Evolutionary conservation across 2,888 invertebrate genomes (phyloP).

Genomic region (Trichogramma evanescens): DNA sequence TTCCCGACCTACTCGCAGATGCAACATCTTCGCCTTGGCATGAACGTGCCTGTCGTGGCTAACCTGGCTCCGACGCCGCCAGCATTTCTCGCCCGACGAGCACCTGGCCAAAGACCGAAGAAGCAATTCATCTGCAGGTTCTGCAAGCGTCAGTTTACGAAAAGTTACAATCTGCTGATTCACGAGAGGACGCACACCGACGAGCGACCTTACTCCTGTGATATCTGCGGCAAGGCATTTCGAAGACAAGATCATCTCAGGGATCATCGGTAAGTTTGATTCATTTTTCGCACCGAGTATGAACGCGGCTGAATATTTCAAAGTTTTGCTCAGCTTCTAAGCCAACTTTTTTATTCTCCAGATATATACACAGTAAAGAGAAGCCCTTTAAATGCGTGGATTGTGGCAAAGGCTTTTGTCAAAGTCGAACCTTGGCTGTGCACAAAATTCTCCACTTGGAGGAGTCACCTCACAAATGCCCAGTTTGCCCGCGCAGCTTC

Average conservation of each 20-base stretch:
- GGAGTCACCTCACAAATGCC: constrained; percentile 88
- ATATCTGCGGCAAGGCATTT: constrained; percentile 96
- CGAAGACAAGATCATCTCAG: constrained; percentile 90
- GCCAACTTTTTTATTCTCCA: constrained; percentile 41
- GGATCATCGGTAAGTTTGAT: constrained; percentile 73
- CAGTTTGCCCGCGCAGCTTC: constrained; percentile 80
- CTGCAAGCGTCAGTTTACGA: constrained; percentile 94
- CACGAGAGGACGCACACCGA: constrained; percentile 97
- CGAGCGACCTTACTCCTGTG: constrained; percentile 94
- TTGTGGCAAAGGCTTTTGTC: constrained; percentile 98
- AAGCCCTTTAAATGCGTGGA: constrained; percentile 96
- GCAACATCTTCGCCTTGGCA: constrained; percentile 46
- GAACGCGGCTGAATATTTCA: background rate
- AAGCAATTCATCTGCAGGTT: constrained; percentile 98
- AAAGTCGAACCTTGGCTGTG: constrained; percentile 89
- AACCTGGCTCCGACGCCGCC: constrained; percentile 36
- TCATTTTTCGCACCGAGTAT: background rate
- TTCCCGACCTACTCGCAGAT: constrained; percentile 41
- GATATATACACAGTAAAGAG: constrained; percentile 96
- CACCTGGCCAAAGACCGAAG: constrained; percentile 79
- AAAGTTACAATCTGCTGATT: constrained; percentile 93
- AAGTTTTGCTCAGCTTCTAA: background rate
- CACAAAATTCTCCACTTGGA: constrained; percentile 92
- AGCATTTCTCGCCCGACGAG: constrained; percentile 62
- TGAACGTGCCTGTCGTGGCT: background rate